Base-by-base conservation (phyloP, 1,140 invertebrate genomes). In the Neodiprion virginianus region DNA sequence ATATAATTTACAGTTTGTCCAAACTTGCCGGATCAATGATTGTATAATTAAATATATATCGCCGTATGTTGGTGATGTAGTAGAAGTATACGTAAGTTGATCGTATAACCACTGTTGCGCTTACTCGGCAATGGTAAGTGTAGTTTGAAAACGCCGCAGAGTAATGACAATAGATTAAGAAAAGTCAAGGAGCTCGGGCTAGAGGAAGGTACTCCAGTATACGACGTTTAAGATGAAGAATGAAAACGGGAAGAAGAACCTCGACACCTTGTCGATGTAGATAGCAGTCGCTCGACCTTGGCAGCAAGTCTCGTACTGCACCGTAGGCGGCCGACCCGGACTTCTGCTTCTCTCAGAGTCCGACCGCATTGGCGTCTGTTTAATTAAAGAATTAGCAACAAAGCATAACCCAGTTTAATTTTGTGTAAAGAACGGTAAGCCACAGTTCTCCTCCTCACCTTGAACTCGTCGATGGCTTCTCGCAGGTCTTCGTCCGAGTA, bases 161-260 rank as follows among this genome's bases (percentile, higher is more conserved):
- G 28, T 40, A 3, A 40, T 40, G 28, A 40, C 28, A 40, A 40
- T 40, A 40, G 28, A 40, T 40, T 40, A 40, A 40, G 0, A 40
- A 40, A 40, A 40, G 28, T 40, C 28, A 40, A 40, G 28, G 28
- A 40, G 28, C 28, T 40, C 5, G 2, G 28, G 28, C 28, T 40
- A 94, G 78, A 96, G 91, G 87, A 96, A 96, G 74, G 95, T 95
- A 77, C 93, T 93, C 96, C 96, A 97, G 84, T 97, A 97, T 23
- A 95, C 93, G 78, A 96, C 92, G 83, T 97, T 96, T 17, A 97
- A 90, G 79, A 96, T 93, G 79, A 96, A 93, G 87, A 97, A 97
- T 8, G 95, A 95, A 84, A 95, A 95, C 5, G 95, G 95, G 79
- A 96, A 96, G 86, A 96, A 95, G 86, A 96, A 95, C 83, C 95